Conservation (phyloP, 1,140 invertebrate genomes). For the Drosophila serrata region DNA sequence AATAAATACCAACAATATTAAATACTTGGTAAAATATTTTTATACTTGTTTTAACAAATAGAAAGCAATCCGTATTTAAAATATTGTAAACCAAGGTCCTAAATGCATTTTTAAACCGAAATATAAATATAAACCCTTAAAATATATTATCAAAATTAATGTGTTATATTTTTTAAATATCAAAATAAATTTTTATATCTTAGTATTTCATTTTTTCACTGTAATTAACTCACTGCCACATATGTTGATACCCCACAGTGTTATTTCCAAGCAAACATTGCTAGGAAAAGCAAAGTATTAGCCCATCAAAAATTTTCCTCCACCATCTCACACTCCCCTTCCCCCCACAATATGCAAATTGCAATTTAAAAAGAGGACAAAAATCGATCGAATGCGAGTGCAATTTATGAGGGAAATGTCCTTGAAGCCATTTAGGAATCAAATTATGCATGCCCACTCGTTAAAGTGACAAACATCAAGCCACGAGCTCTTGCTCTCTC, state of each 20-base stretch:
- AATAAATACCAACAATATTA: no score
- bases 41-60: no score
- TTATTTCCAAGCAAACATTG: slow-evolving; percentile 4
- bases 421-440: slow-evolving; percentile 73
- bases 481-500: slow-evolving; percentile 19
- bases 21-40: no score
- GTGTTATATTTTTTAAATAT: not conserved
- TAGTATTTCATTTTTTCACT: not conserved
- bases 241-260: not conserved
- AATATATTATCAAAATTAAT: not conserved
- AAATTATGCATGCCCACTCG: slow-evolving; percentile 83
- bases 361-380: slow-evolving; percentile 58
- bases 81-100: no score
- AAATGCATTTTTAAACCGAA: not conserved
- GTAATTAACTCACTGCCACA: not conserved
- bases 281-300: not conserved
- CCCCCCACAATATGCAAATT: slow-evolving; percentile 37
- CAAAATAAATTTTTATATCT: not conserved
- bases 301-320: not conserved
- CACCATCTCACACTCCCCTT: not conserved
- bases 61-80: no score
- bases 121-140: not conserved
- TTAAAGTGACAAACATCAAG: slow-evolving; percentile 58
- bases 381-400: slow-evolving; percentile 44
- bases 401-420: slow-evolving; percentile 57